Conservation (phyloP, 2,888 invertebrate genomes). For the Acleris emargana region DNA sequence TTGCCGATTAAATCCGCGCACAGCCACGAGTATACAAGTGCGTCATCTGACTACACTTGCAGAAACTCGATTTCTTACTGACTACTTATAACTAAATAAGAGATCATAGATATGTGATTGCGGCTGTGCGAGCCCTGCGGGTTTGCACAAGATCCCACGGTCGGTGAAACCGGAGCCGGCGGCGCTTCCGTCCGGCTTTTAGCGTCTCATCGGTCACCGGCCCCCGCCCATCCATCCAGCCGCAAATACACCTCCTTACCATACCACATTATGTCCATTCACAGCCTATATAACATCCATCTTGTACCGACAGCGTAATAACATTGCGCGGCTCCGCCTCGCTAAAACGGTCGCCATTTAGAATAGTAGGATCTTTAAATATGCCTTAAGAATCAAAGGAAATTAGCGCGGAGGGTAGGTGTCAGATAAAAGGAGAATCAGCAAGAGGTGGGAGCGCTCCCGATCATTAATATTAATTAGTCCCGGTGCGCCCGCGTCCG, state of each 20-base stretch:
- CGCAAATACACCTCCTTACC: slow-evolving; percentile 41
- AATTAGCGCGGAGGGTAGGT: slow-evolving; percentile 56
- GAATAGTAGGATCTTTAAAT: slow-evolving; percentile 39
- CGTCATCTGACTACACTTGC: too few species aligned
- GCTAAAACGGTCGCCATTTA: neutral
- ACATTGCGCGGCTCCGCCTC: neutral
- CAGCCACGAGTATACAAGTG: too few species aligned
- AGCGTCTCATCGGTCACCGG: slow-evolving; percentile 76
- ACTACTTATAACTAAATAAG: too few species aligned
- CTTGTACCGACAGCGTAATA: neutral
- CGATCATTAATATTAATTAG: slow-evolving; percentile 83
- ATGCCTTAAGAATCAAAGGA: slow-evolving; percentile 50
- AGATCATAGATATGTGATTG: neutral
- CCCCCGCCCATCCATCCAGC: slow-evolving; percentile 50
- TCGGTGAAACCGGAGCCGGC: slow-evolving; percentile 75
- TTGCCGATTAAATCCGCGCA: too few species aligned
- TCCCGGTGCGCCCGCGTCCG: slow-evolving; percentile 67
- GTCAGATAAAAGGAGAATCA: slow-evolving; percentile 63
- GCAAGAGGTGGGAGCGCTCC: slow-evolving; percentile 57
- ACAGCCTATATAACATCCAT: slow-evolving; percentile 25
- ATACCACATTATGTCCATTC: slow-evolving; percentile 33
- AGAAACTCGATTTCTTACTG: too few species aligned
- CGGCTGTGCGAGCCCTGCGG: slow-evolving; percentile 60
- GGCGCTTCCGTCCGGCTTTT: slow-evolving; percentile 84
- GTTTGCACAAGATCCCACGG: slow-evolving; percentile 78